A percentile compares a stretch with the other conserved stretches of the same genome.
These are phyloP conservation scores for Thereva unica DNA, from an alignment of 2,888 invertebrate genomes.

Conservation along the genomic window DNA sequence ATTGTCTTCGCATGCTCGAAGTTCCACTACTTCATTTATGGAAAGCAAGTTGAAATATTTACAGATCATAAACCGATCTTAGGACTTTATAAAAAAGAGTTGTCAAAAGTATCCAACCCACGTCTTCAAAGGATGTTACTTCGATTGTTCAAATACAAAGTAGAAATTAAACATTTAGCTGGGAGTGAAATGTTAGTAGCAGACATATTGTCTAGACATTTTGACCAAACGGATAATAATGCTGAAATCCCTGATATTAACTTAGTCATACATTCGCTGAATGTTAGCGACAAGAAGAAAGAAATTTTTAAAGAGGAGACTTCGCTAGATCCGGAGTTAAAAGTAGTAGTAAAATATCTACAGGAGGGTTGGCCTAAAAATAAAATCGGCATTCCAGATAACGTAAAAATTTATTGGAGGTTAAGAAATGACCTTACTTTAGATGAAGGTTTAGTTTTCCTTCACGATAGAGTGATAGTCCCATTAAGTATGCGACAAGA, in stretches of 20 bases:
- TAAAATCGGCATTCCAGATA: not conserved
- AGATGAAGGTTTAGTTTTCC: no score
- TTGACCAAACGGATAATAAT: not conserved
- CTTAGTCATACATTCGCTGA: conserved; percentile 17
- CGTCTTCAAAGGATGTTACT: conserved; percentile 43
- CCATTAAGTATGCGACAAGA: no score
- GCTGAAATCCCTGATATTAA: conserved; percentile 31
- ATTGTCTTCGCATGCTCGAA: conserved; percentile 43
- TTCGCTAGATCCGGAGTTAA: conserved; percentile 12
- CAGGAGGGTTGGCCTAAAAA: conserved; percentile 3
- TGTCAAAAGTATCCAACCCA: conserved; percentile 40
- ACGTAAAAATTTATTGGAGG: no score
- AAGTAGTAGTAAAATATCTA: conserved; percentile 4
- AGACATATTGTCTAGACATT: conserved; percentile 41
- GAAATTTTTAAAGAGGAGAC: conserved; percentile 28
- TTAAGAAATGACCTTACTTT: no score
- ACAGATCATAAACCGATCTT: conserved; percentile 42
- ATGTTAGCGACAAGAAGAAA: conserved; percentile 1
- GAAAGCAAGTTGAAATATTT: conserved; percentile 34
- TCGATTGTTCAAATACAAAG: conserved; percentile 43
- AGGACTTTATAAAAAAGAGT: conserved; percentile 39
- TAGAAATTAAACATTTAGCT: conserved; percentile 43
- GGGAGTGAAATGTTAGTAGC: conserved; percentile 43
- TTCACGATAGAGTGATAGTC: no score
- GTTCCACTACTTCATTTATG: conserved; percentile 45